Conservation (phyloP, 2,888 invertebrate species). For the Aplocera efformata region DNA sequence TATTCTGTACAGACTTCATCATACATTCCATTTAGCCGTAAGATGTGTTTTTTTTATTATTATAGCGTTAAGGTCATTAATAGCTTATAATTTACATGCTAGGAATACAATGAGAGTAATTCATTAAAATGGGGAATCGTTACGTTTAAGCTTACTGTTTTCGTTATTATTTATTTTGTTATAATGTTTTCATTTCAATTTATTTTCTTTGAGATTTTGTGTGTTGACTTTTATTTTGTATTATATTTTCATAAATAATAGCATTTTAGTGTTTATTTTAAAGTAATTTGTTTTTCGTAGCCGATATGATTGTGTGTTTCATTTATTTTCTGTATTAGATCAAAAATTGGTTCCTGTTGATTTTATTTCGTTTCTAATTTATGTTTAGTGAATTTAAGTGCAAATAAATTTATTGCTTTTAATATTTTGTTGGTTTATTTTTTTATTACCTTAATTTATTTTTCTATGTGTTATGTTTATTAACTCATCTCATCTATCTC, state of each 20-base stretch:
- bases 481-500: no score
- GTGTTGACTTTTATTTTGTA: conserved; percentile 49
- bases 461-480: background rate
- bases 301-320: conserved; percentile 35
- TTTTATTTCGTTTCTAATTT: conserved; percentile 79
- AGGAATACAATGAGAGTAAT: conserved; percentile 33
- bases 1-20: conserved; percentile 53
- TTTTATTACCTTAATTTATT: conserved; percentile 19
- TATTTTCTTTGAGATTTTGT: conserved; percentile 49
- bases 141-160: conserved; percentile 76
- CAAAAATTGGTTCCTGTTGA: conserved; percentile 74
- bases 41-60: conserved; percentile 28
- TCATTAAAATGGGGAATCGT: conserved; percentile 70
- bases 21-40: conserved; percentile 53
- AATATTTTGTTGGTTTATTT: conserved; percentile 52
- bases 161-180: conserved; percentile 76
- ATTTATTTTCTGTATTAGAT: conserved; percentile 46
- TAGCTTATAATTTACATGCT: conserved; percentile 11
- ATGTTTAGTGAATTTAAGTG: conserved; percentile 62
- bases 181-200: conserved; percentile 59
- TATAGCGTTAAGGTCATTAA: conserved; percentile 17
- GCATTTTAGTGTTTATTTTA: conserved; percentile 37
- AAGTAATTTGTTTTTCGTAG: conserved; percentile 47
- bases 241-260: conserved; percentile 30
- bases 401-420: conserved; percentile 79